Percentiles rank a stretch among this genome's conserved stretches.
These are phyloP conservation scores for Agrilus mali DNA, from an alignment of 2,888 invertebrate genomes.

Conservation along the genomic window DNA sequence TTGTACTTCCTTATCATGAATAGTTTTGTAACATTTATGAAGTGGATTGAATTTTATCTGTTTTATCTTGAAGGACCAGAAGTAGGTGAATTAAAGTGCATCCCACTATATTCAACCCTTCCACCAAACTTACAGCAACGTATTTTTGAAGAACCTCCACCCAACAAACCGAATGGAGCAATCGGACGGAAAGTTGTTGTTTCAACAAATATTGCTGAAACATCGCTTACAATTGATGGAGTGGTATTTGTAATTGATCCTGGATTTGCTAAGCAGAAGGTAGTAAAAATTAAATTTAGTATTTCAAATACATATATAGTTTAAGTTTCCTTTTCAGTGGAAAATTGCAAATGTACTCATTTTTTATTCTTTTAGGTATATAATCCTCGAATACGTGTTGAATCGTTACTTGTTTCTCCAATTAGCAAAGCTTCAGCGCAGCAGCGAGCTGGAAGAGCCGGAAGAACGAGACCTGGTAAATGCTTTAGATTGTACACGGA, in stretches of 20 bases:
- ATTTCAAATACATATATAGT: too few species aligned
- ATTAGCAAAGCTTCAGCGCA: constrained; percentile 99
- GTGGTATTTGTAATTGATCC: constrained; percentile 99
- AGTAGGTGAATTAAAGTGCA: constrained; percentile 94
- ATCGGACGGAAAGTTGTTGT: constrained; percentile 81
- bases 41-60: neutral
- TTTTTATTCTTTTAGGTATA: constrained; percentile 45
- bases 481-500: constrained; percentile 95
- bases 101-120: constrained; percentile 95
- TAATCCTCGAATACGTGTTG: constrained; percentile 65
- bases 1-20: too few species aligned
- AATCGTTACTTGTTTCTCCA: constrained; percentile 93
- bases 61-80: constrained; percentile 51
- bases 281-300: too few species aligned
- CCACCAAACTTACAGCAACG: constrained; percentile 95
- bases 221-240: constrained; percentile 96
- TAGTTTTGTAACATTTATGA: neutral
- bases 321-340: too few species aligned
- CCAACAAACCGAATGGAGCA: constrained; percentile 66
- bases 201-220: constrained; percentile 98
- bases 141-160: constrained; percentile 95
- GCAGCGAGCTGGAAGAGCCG: constrained; percentile 87
- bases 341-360: too few species aligned
- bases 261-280: constrained; percentile 97
- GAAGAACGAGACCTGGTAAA: constrained; percentile 95